phyloP scores from a whole-genome alignment of 2,797 vertebrate genomes.

The Astyanax mexicanus region DNA sequence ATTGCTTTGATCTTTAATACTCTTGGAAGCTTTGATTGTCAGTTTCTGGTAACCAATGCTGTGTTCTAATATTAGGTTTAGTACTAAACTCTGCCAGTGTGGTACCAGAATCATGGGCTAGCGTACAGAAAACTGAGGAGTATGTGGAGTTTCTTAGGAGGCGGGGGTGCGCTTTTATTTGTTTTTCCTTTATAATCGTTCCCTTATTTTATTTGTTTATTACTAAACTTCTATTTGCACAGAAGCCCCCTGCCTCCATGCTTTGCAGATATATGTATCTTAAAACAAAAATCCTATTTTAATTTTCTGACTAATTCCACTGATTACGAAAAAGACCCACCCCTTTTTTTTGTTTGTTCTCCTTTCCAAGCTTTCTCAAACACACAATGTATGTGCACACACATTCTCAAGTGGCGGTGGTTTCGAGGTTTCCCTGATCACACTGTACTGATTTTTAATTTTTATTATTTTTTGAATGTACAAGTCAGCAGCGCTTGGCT shows the following conservation, averaged over 20 bases:
- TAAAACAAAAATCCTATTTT: constrained; percentile 39
- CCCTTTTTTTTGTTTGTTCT: not conserved
- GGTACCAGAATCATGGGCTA: not conserved
- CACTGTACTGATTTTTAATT: constrained; percentile 54
- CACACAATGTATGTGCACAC: constrained; percentile 9
- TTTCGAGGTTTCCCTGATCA: constrained; percentile 38
- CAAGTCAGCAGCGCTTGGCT: constrained; percentile 67
- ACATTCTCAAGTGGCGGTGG: constrained; percentile 41
- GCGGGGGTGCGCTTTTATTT: constrained; percentile 58
- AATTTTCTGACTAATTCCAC: constrained; percentile 40
- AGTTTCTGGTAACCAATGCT: not conserved
- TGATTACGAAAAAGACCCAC: not conserved
- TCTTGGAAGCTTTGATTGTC: not conserved
- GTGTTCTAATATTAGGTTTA: not conserved
- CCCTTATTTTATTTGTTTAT: constrained; percentile 63
- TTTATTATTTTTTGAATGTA: constrained; percentile 67
- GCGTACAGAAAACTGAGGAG: constrained; percentile 50
- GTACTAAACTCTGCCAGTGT: not conserved
- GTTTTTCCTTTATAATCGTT: constrained; percentile 60
- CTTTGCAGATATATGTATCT: constrained; percentile 55
- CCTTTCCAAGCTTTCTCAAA: constrained; percentile 11
- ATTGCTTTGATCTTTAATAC: not conserved
- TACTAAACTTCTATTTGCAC: constrained; percentile 65
- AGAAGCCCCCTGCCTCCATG: constrained; percentile 53
- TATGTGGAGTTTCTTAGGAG: constrained; percentile 58